A percentile compares a stretch with the other conserved stretches of the same genome.
Conservation (phyloP, 2,113 vertebrate species). For the Callorhinus ursinus region DNA sequence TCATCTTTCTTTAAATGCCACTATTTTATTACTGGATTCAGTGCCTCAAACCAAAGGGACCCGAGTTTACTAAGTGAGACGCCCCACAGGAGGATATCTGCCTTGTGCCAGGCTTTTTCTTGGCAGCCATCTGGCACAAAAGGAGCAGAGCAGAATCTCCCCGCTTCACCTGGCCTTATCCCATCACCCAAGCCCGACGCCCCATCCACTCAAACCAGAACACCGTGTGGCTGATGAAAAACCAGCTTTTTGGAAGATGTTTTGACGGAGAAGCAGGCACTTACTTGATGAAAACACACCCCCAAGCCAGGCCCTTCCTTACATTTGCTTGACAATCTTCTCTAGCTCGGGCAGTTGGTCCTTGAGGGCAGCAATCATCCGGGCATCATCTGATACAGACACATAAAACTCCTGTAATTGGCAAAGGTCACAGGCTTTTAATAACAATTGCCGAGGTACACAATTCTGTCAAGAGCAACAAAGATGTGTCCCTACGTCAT, state of each 20-base stretch:
- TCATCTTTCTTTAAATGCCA: background rate
- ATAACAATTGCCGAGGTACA: slow-evolving; percentile 59
- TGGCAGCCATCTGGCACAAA: background rate
- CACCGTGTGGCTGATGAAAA: background rate
- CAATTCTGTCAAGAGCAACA: slow-evolving; percentile 63
- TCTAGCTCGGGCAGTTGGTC: slow-evolving; percentile 95
- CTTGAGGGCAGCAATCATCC: slow-evolving; percentile 90
- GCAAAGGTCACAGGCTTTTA: slow-evolving; percentile 83
- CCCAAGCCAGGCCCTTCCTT: slow-evolving; percentile 81
- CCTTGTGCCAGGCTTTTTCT: background rate
- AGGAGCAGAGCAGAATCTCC: background rate
- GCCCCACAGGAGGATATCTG: background rate
- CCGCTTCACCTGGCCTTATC: background rate
- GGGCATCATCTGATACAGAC: slow-evolving; percentile 94
- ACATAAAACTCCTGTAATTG: slow-evolving; percentile 94
- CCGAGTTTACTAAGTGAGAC: background rate
- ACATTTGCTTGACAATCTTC: slow-evolving; percentile 94
- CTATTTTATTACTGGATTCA: background rate
- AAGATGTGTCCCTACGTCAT: slow-evolving; percentile 35
- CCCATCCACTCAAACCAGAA: background rate
- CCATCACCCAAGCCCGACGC: background rate
- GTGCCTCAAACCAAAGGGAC: background rate
- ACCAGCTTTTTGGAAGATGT: background rate
- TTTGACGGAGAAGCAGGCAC: background rate
- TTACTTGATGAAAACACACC: background rate